Evolutionary conservation across 2,113 vertebrate genomes (phyloP).

Genomic region (Bostrychus sinensis): DNA sequence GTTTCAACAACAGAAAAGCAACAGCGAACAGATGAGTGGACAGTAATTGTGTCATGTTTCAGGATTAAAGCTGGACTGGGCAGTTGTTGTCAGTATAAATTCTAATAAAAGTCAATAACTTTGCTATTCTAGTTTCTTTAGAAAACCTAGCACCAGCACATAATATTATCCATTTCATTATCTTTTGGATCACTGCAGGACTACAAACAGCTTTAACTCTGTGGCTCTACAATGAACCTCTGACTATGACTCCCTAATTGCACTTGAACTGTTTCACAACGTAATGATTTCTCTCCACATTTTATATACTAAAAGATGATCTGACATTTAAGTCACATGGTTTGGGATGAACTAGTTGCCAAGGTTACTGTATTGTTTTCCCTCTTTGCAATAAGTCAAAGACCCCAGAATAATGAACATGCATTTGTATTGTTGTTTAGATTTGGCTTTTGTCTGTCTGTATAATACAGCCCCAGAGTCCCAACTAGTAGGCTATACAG

Average conservation of each 20-base stretch:
- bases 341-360: neutral
- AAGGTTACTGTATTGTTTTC: constrained; percentile 1
- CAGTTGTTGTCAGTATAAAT: neutral
- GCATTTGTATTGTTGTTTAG: neutral
- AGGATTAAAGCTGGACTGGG: neutral
- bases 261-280: no score
- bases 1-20: neutral
- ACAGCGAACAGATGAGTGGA: neutral
- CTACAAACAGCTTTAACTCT: neutral
- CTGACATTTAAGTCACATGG: neutral
- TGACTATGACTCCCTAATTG: no score
- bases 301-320: neutral
- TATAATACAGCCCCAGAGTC: neutral
- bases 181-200: neutral
- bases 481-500: no score
- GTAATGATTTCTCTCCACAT: neutral
- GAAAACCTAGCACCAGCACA: neutral
- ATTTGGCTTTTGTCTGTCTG: neutral
- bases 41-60: constrained; percentile 7
- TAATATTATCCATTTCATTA: constrained; percentile 1
- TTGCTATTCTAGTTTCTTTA: neutral
- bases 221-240: neutral
- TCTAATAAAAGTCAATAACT: constrained; percentile 6
- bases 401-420: constrained; percentile 1
- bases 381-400: neutral